These are phyloP conservation scores for Heliangelus exortis DNA, from an alignment of 2,797 vertebrate genomes.

Conservation along the genomic window DNA sequence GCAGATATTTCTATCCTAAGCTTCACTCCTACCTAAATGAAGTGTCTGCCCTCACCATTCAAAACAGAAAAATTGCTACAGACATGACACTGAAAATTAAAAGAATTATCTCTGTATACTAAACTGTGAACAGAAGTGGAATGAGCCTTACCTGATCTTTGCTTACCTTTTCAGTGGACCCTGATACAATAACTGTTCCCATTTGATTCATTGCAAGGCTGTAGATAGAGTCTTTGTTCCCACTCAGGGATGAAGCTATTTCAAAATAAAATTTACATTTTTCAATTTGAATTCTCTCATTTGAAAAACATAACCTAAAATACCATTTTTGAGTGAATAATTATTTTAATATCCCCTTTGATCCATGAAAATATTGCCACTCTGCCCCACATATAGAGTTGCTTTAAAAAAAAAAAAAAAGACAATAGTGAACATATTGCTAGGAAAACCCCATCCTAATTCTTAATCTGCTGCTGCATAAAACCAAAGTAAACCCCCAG, in stretches of 20 bases:
- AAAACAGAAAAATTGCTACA: background rate
- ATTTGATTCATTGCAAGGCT: conserved; percentile 99
- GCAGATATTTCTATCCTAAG: background rate
- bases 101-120: background rate
- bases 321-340: too few relatives aligned
- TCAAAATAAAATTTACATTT: conserved; percentile 47
- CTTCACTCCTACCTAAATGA: background rate
- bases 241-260: conserved; percentile 96
- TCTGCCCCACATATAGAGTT: background rate
- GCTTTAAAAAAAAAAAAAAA: background rate
- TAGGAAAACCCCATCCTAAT: background rate
- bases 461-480: background rate
- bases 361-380: background rate
- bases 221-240: conserved; percentile 99
- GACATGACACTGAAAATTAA: background rate
- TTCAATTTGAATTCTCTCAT: background rate
- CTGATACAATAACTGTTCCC: conserved; percentile 98
- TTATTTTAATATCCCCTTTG: background rate
- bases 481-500: background rate
- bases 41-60: background rate
- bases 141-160: background rate
- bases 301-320: background rate
- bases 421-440: background rate
- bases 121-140: background rate
- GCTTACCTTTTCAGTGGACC: conserved; percentile 97